A percentile compares a stretch with the other conserved stretches of the same genome.
phyloP scores from a whole-genome alignment of 2,113 vertebrate genomes.

The Leucoraja erinaceus region DNA sequence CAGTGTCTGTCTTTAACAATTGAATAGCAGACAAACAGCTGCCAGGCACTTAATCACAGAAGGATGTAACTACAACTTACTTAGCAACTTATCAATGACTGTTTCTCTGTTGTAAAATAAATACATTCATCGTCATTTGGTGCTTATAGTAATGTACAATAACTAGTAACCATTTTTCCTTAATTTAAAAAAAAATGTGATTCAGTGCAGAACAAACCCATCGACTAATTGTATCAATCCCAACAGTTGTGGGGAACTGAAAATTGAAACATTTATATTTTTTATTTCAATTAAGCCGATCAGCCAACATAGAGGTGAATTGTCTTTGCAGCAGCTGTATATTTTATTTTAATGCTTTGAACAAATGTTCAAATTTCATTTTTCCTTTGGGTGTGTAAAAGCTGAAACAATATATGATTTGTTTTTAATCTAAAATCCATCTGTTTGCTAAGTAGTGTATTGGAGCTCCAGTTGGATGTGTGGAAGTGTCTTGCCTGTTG shows the following conservation, averaged over 20 bases:
- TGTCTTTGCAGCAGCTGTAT: not conserved
- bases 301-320: not conserved
- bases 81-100: not conserved
- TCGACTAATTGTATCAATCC: not conserved
- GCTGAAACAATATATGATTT: not conserved
- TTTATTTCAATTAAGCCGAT: not conserved
- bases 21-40: not conserved
- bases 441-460: not conserved
- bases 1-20: not conserved
- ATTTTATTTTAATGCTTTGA: not conserved
- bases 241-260: not conserved
- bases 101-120: conserved; percentile 1
- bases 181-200: not conserved
- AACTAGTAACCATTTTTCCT: not conserved
- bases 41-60: not conserved
- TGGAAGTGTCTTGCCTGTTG: not conserved
- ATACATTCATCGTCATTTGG: not conserved
- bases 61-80: not conserved
- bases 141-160: not conserved
- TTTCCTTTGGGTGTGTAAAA: not conserved
- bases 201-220: not conserved
- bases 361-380: not conserved
- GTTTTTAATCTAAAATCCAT: not conserved
- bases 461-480: not conserved
- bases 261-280: not conserved